phyloP scores from a whole-genome alignment of 2,797 vertebrate genomes.

The Luscinia megarhynchos region DNA sequence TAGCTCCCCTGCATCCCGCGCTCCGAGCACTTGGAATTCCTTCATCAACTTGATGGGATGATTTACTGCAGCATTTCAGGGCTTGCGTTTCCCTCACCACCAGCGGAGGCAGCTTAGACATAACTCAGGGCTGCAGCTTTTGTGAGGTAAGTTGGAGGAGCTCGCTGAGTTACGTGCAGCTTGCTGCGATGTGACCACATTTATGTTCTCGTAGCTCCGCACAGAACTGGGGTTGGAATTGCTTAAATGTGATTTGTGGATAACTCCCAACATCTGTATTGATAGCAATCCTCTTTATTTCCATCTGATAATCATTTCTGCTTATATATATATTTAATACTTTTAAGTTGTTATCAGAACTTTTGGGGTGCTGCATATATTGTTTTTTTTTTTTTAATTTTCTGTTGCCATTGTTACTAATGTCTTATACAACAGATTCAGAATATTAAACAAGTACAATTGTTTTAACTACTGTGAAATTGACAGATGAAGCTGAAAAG shows the following conservation, averaged over 20 bases:
- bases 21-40: conserved; percentile 69
- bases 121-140: not conserved
- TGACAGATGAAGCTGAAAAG: conserved; percentile 87
- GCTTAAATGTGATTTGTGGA: not conserved
- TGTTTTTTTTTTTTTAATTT: not conserved
- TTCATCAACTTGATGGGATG: conserved; percentile 72
- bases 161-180: not conserved
- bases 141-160: conserved; percentile 19
- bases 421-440: conserved; percentile 74
- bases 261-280: not conserved
- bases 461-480: conserved; percentile 88
- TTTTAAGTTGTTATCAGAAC: not conserved
- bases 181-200: not conserved
- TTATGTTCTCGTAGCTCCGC: not conserved
- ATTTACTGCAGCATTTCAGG: conserved; percentile 66
- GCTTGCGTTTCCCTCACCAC: not conserved
- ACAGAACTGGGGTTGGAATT: not conserved
- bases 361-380: not conserved
- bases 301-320: not conserved
- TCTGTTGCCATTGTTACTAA: conserved; percentile 51
- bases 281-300: not conserved
- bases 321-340: not conserved
- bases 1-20: conserved; percentile 57
- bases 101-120: not conserved
- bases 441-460: conserved; percentile 86